phyloP scores from a whole-genome alignment of 2,888 invertebrate species.

The Limnephilus auricula region DNA sequence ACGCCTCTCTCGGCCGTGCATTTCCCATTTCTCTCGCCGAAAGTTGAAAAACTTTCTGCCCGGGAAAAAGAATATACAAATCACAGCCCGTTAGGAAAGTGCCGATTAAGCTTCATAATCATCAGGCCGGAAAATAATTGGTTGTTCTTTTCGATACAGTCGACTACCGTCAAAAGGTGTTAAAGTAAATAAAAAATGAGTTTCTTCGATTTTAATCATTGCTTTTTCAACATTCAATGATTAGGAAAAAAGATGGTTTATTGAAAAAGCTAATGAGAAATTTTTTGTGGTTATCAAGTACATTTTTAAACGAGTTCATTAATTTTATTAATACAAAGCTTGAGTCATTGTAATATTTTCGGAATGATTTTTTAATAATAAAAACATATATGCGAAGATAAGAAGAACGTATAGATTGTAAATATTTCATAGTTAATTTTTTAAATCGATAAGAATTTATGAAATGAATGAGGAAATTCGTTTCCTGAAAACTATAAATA shows the following conservation, averaged over 20 bases:
- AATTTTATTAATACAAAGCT: not conserved
- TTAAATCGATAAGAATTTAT: not conserved
- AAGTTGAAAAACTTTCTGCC: not conserved
- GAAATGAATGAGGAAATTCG: not conserved
- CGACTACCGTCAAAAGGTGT: not conserved
- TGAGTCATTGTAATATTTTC: too few relatives aligned
- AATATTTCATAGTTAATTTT: not conserved
- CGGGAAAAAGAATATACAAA: slow-evolving; percentile 14
- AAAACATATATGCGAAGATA: not conserved
- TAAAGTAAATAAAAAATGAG: not conserved
- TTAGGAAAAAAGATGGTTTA: not conserved
- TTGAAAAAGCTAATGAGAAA: not conserved
- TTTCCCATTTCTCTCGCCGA: not conserved
- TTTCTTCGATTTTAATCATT: not conserved
- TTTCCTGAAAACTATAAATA: not conserved
- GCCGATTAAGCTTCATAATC: slow-evolving; percentile 54
- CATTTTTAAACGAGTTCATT: too few relatives aligned
- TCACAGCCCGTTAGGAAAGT: slow-evolving; percentile 19
- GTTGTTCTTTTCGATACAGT: not conserved
- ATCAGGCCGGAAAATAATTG: slow-evolving; percentile 35
- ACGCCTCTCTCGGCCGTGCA: slow-evolving; percentile 11
- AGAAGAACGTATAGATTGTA: not conserved
- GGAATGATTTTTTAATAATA: not conserved
- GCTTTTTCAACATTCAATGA: not conserved
- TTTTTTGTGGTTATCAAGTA: not conserved